phyloP scores from a whole-genome alignment of 2,797 vertebrate genomes.

The Scleropages formosus region DNA sequence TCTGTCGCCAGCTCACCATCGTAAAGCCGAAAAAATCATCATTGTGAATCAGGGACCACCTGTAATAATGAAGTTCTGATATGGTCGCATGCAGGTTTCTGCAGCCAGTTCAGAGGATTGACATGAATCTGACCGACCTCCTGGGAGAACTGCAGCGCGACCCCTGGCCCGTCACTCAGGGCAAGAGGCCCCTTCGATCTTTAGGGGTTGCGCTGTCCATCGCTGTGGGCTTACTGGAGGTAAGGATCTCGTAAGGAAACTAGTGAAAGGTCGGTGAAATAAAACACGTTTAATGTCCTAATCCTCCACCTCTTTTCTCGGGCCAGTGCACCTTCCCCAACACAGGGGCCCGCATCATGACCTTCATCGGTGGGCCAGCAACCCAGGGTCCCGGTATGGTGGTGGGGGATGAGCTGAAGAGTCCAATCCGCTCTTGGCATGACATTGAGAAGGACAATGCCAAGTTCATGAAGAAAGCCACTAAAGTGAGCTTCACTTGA shows the following conservation, averaged over 20 bases:
- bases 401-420: slow-evolving; percentile 91
- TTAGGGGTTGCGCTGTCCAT: slow-evolving; percentile 92
- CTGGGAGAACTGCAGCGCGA: slow-evolving; percentile 92
- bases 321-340: slow-evolving; percentile 91
- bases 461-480: slow-evolving; percentile 93
- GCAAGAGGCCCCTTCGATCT: slow-evolving; percentile 88
- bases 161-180: slow-evolving; percentile 94
- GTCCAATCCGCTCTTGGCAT: slow-evolving; percentile 93
- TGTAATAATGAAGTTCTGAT: background rate
- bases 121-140: slow-evolving; percentile 97
- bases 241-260: slow-evolving; percentile 49
- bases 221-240: slow-evolving; percentile 92
- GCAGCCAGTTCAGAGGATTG: slow-evolving; percentile 94
- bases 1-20: no score
- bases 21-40: no score
- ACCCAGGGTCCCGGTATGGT: slow-evolving; percentile 97
- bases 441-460: slow-evolving; percentile 97
- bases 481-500: slow-evolving; percentile 75
- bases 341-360: slow-evolving; percentile 91
- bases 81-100: slow-evolving; percentile 73
- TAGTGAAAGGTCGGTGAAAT: background rate
- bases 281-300: background rate
- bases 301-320: background rate
- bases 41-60: background rate
- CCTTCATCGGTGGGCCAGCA: slow-evolving; percentile 90